Percentiles rank a stretch among this genome's conserved stretches.
Evolutionary conservation across 2,888 invertebrate species (phyloP).

Genomic region (Conistra vaccinii): DNA sequence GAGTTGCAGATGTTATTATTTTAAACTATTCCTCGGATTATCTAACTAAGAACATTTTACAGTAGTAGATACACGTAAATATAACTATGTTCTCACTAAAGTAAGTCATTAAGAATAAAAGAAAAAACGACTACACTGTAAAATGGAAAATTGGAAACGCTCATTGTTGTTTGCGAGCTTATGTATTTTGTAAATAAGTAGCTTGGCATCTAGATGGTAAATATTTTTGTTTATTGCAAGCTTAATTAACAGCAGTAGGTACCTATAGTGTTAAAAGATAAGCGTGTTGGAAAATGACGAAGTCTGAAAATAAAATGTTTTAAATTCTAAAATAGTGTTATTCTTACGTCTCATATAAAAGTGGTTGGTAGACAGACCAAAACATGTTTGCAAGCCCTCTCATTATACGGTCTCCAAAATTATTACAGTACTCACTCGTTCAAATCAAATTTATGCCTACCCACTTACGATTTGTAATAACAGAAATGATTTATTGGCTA

Average conservation of each 20-base stretch:
- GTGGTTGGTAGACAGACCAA: constrained; percentile 8
- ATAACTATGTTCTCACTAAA: background rate
- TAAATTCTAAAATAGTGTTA: background rate
- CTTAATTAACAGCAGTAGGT: background rate
- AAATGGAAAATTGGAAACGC: background rate
- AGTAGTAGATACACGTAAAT: background rate
- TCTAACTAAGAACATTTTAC: background rate
- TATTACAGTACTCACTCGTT: constrained; percentile 52
- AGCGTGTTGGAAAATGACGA: background rate
- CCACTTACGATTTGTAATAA: constrained; percentile 59
- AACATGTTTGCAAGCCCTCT: constrained; percentile 31
- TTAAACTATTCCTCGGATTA: constrained; percentile 32
- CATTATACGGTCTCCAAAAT: constrained; percentile 44
- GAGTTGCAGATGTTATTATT: constrained; percentile 60
- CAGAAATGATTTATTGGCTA: constrained; percentile 62
- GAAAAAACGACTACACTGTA: background rate
- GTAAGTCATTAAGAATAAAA: background rate
- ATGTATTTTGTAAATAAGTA: constrained; percentile 4
- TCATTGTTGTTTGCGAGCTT: background rate
- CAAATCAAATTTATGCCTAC: constrained; percentile 54
- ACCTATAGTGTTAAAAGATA: constrained; percentile 3
- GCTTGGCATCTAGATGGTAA: background rate
- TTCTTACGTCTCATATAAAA: constrained; percentile 3
- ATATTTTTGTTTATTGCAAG: background rate
- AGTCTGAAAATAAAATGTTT: background rate